Evolutionary conservation across 2,113 vertebrate species (phyloP).

Genomic region (Lophius piscatorius): DNA sequence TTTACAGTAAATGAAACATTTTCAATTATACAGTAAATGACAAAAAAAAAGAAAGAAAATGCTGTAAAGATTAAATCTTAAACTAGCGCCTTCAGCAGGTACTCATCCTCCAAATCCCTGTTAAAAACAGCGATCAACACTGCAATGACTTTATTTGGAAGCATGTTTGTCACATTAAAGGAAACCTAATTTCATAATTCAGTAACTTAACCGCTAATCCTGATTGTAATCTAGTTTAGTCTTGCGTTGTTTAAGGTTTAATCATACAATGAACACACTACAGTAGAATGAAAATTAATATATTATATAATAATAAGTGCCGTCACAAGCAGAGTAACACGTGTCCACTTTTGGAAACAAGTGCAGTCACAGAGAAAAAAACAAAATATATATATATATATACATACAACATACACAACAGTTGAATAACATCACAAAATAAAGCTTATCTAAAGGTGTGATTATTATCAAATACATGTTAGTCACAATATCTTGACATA

Average conservation of each 20-base stretch:
- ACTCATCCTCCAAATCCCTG: neutral
- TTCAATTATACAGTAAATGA: too few species aligned
- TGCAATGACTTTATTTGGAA: neutral
- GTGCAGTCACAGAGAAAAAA: too few species aligned
- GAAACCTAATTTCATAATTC: neutral
- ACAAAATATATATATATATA: too few species aligned
- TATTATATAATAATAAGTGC: conserved; percentile 23
- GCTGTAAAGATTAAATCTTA: conserved; percentile 22
- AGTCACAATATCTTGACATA: too few species aligned
- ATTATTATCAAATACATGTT: too few species aligned
- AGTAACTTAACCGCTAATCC: neutral
- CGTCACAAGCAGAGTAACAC: too few species aligned
- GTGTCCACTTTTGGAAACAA: conserved; percentile 24
- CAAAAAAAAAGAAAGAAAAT: conserved; percentile 11
- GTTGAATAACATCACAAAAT: too few species aligned
- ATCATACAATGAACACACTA: conserved; percentile 7
- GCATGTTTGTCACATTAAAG: too few species aligned
- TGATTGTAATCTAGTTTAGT: neutral
- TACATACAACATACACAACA: too few species aligned
- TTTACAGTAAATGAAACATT: too few species aligned
- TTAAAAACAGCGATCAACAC: neutral
- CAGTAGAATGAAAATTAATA: neutral
- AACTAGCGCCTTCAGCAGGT: conserved; percentile 1
- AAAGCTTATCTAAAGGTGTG: too few species aligned
- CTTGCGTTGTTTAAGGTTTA: conserved; percentile 1